Conservation (phyloP, 2,113 vertebrate species). For the Hemicordylus capensis region DNA sequence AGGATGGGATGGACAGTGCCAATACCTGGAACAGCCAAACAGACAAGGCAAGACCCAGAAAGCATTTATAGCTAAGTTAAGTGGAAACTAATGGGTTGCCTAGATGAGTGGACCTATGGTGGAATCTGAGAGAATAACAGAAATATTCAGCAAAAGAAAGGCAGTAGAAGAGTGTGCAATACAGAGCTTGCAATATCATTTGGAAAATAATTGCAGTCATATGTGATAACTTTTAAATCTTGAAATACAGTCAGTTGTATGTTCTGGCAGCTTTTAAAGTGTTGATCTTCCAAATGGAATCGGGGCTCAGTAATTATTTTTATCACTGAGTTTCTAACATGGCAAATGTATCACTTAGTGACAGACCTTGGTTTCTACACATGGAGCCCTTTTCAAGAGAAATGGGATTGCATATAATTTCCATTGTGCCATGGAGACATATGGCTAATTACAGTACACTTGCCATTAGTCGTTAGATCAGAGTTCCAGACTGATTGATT, state of each 20-base stretch:
- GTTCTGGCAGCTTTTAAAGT: background rate
- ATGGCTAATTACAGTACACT: background rate
- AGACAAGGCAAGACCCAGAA: background rate
- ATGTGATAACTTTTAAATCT: constrained; percentile 1
- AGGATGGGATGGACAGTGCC: no score
- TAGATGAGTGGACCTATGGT: background rate
- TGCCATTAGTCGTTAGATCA: background rate
- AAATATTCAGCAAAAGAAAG: background rate
- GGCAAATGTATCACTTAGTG: background rate
- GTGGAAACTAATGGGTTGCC: background rate
- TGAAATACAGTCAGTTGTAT: background rate
- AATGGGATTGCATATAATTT: background rate
- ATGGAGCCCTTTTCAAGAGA: no score
- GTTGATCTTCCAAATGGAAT: background rate
- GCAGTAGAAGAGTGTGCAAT: no score
- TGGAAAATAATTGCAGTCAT: background rate
- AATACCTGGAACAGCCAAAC: background rate
- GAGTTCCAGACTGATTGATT: background rate
- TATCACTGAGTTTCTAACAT: background rate
- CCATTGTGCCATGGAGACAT: background rate
- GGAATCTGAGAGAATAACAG: background rate
- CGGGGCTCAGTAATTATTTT: background rate
- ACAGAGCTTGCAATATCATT: no score
- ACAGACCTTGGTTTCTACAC: background rate
- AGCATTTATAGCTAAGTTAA: background rate